Base-by-base conservation (phyloP, 2,797 vertebrate species). In the Chrosomus eos region DNA sequence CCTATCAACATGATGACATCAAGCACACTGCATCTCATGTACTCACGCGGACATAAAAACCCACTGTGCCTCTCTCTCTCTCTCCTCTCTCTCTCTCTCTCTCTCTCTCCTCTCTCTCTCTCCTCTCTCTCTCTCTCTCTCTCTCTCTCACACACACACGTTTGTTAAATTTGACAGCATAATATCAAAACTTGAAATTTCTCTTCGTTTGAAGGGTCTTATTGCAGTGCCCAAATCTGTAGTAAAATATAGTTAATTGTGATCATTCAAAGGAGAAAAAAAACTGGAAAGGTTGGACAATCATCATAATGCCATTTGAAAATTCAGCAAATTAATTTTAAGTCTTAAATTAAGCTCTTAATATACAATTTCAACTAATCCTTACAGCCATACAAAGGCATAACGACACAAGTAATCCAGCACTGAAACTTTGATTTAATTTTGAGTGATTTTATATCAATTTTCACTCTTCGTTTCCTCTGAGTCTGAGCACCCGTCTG, bases 21-120 rank as follows among this genome's bases (percentile, higher is more conserved):
- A 78, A 84, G 79, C 85, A 82, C 72, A 86, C 80, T 45, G 72
- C 70, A 76, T 68, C 72, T 81, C 85, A 82, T 58, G 68, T 33
- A 40, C 85, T 77, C 80, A 79, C 72, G 66, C 55, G 68, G 74
- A 79, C 74, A 86, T 72, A 45, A 71, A 60, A 81, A 64, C 43
- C 33, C 33, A 23, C 79, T 38, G 43, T 53, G 62, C 78, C 28
- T 43, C 36, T 64, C 75, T 19, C 36, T 7, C 55, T 62, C 16
- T 43, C n/a, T n/a, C n/a, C n/a, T n/a, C n/a, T n/a, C n/a, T n/a
- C n/a, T n/a, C n/a, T n/a, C n/a, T n/a, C n/a, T n/a, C n/a, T n/a
- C n/a, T n/a, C n/a, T n/a, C n/a, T n/a, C n/a, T n/a, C n/a, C 23
- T 40, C n/a, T 78, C 8, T 53, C 51, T 21, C 18, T 53, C 18